phyloP scores from a whole-genome alignment of 2,113 vertebrate species.

The Desmodus rotundus region DNA sequence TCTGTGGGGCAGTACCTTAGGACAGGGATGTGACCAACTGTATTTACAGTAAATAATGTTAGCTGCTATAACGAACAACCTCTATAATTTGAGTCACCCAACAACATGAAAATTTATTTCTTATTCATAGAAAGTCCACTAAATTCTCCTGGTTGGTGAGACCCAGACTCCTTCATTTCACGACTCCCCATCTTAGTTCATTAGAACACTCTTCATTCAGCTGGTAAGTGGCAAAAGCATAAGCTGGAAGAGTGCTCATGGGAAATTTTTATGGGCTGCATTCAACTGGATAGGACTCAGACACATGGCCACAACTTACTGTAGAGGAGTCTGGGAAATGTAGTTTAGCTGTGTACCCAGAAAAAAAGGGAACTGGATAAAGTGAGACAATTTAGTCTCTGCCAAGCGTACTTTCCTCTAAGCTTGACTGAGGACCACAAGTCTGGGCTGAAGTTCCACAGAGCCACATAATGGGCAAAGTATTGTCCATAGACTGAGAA shows the following conservation, averaged over 20 bases:
- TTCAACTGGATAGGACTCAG: neutral
- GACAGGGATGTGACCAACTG: neutral
- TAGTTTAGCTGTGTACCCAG: neutral
- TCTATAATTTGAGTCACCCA: neutral
- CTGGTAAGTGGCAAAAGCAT: neutral
- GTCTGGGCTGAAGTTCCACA: neutral
- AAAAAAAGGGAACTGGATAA: neutral
- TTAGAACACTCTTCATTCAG: neutral
- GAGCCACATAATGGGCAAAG: neutral
- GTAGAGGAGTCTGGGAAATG: neutral
- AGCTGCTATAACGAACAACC: neutral
- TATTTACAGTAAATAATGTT: neutral
- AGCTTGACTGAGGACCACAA: neutral
- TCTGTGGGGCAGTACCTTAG: neutral
- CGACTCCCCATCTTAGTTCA: neutral
- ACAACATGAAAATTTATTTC: neutral
- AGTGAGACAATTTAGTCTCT: neutral
- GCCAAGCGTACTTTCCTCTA: neutral
- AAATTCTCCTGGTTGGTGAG: neutral
- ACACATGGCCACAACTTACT: neutral
- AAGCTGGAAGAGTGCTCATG: neutral
- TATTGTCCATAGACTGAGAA: neutral
- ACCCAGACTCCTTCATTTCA: neutral
- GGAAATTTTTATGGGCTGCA: neutral
- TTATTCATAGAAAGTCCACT: neutral